Evolutionary conservation across 2,888 invertebrate species (phyloP), one percentile per base, ranked within the genome.

Genomic region (Phragmatobia fuliginosa): DNA sequence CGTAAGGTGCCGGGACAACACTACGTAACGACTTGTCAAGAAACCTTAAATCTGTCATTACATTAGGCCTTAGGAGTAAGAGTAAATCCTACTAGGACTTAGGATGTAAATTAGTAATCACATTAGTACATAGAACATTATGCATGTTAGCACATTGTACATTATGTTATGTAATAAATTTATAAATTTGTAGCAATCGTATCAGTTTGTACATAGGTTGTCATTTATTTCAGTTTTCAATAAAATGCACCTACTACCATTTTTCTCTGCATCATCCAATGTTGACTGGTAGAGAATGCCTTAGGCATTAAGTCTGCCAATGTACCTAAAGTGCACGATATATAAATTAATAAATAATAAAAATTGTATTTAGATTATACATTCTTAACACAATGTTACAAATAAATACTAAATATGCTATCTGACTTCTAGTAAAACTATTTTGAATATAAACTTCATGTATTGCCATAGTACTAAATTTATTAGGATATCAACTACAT

Each of bases 1-100:
- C 33, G 69, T 61, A 72, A 70, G 69, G 66, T 68, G 64, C 71
- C 61, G 71, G 63, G 68, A 73, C 78, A 69, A 62, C 74, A 80
- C 70, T 77, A 66, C 78, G 59, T 76, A 60, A 76, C 62, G 61
- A 68, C 67, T 68, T 68, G 67, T 66, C 69, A 61, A 62, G 60
- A 67, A 71, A 61, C 69, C 71, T 68, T 72, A 71, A 71, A 70
- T 76, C 67, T 78, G 72, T 72, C 72, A 74, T 78, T 76, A 77
- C 66, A 67, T 79, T 73, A 68, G 32, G 64, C 66, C 66, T 79
- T 73, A 68, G 32, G 64, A 62, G n/a, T 52, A 72, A 59, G 49
- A 18, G 5, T 36, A 64, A 11, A 56, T 25, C 28, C 28, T 14
- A 56, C 14, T 28, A 28, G 16, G 28, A 56, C 28, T 56, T 16